Evolutionary conservation across 2,888 invertebrate genomes (phyloP).

Genomic region (Petrophora chlorosata): DNA sequence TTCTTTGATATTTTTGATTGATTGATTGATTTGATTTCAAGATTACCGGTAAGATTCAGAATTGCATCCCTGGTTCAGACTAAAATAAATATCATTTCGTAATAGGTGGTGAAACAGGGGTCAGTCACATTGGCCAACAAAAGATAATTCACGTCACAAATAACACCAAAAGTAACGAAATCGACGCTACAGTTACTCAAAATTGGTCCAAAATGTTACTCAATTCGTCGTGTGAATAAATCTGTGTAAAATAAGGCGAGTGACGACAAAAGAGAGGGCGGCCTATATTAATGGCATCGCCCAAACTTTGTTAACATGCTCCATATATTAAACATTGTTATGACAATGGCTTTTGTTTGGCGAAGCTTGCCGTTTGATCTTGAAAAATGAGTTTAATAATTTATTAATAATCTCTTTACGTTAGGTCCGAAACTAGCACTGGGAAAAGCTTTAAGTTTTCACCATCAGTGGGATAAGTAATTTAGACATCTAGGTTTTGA

Average conservation of each 20-base stretch:
- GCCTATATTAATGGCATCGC: constrained; percentile 34
- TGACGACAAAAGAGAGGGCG: constrained; percentile 36
- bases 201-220: constrained; percentile 77
- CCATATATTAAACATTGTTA: constrained; percentile 24
- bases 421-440: not conserved
- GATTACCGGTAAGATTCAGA: no score
- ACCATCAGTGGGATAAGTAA: no score
- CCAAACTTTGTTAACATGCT: constrained; percentile 21
- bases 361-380: constrained; percentile 16
- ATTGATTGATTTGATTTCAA: no score
- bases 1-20: no score
- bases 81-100: no score
- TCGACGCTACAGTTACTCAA: constrained; percentile 70
- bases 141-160: constrained; percentile 8
- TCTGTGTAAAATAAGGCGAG: constrained; percentile 24
- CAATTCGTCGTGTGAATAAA: constrained; percentile 44
- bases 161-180: constrained; percentile 31
- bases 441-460: not conserved
- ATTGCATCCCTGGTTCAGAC: no score
- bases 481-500: no score
- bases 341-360: constrained; percentile 26
- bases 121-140: not conserved
- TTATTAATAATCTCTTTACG: not conserved
- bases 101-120: constrained; percentile 9
- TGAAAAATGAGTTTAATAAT: constrained; percentile 17